phyloP scores from a whole-genome alignment of 2,113 vertebrate genomes.

The Castor canadensis region DNA sequence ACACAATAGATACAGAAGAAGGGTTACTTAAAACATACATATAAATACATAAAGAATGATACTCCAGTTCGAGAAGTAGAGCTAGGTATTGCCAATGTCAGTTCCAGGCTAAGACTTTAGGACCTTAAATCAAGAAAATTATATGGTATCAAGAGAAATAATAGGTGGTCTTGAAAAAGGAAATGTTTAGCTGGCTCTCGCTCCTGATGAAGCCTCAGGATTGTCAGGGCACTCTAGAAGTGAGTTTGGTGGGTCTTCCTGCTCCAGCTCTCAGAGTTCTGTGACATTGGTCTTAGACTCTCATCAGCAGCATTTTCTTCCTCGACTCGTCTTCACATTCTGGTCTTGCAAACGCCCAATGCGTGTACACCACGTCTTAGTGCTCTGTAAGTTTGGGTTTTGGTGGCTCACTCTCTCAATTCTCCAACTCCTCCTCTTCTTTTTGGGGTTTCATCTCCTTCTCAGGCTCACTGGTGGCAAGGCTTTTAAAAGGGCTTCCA shows the following conservation, averaged over 20 bases:
- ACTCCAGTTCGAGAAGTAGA: slow-evolving; percentile 86
- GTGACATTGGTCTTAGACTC: slow-evolving; percentile 27
- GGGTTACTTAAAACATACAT: slow-evolving; percentile 91
- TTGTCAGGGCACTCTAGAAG: slow-evolving; percentile 83
- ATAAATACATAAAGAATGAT: slow-evolving; percentile 93
- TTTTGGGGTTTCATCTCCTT: slow-evolving; percentile 74
- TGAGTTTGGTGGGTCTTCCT: slow-evolving; percentile 55
- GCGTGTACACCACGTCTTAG: slow-evolving; percentile 63
- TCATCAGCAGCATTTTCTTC: slow-evolving; percentile 63
- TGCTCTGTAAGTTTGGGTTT: slow-evolving; percentile 61
- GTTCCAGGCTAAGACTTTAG: slow-evolving; percentile 63
- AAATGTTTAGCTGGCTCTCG: slow-evolving; percentile 76
- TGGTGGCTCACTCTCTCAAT: slow-evolving; percentile 48
- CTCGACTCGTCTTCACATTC: slow-evolving; percentile 67
- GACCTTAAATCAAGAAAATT: slow-evolving; percentile 65
- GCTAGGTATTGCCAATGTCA: slow-evolving; percentile 70
- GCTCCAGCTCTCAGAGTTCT: slow-evolving; percentile 50
- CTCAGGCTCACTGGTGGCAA: slow-evolving; percentile 65
- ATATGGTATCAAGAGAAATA: slow-evolving; percentile 1
- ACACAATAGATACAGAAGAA: slow-evolving; percentile 86
- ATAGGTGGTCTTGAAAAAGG: slow-evolving; percentile 55
- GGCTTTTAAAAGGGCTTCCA: too few relatives aligned
- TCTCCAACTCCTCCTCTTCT: slow-evolving; percentile 66
- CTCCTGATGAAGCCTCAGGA: slow-evolving; percentile 85
- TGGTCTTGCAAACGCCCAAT: slow-evolving; percentile 49